Evolutionary conservation across 1,140 invertebrate species (phyloP), one percentile per base, ranked within the genome.

Genomic region (Zaprionus gabonicus): DNA sequence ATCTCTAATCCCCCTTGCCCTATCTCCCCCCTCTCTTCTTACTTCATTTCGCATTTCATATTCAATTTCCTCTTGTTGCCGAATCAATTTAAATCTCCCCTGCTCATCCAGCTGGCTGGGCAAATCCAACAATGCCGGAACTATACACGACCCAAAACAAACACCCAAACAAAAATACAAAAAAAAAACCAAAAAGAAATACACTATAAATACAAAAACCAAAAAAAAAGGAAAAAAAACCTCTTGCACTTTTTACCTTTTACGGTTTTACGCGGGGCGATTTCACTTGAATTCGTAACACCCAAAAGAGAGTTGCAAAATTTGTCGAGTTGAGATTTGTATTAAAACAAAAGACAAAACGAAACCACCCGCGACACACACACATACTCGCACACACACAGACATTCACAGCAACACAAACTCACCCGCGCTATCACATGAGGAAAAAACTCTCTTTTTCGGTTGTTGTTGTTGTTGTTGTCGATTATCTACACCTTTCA

Each of bases 221-320:
- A 15, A 28, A 56, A 28, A 17, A 75, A 36, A 31, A 53, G 64
- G 38, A 56, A 51, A 31, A 68, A 65, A 75, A 57, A 80, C 73
- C 75, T 78, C 84, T 84, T 90, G 84, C 85, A 88, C 85, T 88
- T 87, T 84, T 87, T 87, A 67, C 67, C 72, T 81, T 71, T 65
- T 71, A 28, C 75, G 76, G 64, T 84, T 34, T 34, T 76, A 53
- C 49, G 66, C 55, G 60, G 62, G 62, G 79, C 85, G 84, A 88
- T 88, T 88, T 88, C 84, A 88, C 84, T 88, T 82, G 85, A 84
- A 90, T 88, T 88, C 84, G 81, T 88, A 88, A 88, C 84, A 88
- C 81, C 78, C 72, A 46, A 85, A 81, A 75, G 74, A 71, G 73
- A 80, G 78, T 76, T 80, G 74, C 62, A 72, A 76, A 76, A 71